A percentile compares a stretch with the other conserved stretches of the same genome.
These are phyloP conservation scores for Amphimedon queenslandica DNA, from an alignment of 37 sponge, comb jelly and placozoan genomes.

Conservation along the genomic window DNA sequence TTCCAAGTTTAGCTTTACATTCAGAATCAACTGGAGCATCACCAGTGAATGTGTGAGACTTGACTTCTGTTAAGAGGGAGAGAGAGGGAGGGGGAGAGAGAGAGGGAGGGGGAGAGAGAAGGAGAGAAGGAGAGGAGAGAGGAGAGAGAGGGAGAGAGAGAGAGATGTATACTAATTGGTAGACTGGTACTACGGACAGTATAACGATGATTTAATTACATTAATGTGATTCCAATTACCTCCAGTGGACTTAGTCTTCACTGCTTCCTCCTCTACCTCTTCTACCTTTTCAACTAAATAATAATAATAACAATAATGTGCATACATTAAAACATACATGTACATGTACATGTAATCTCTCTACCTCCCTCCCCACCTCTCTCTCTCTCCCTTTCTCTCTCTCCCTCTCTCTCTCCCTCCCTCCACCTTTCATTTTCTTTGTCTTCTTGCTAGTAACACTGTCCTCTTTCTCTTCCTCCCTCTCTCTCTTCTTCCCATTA, in stretches of 20 bases:
- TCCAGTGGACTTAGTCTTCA: slow-evolving; percentile 3
- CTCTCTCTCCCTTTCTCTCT: neutral
- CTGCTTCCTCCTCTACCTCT: slow-evolving; percentile 6
- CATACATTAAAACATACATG: too few species aligned
- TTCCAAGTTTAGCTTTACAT: slow-evolving; percentile 54
- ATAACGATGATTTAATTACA: too few species aligned
- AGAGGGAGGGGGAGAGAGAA: neutral
- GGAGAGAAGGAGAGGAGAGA: too few species aligned
- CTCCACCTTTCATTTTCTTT: neutral
- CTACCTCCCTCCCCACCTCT: neutral
- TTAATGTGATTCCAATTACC: too few species aligned
- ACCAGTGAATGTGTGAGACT: slow-evolving; percentile 19
- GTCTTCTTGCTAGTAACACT: neutral
- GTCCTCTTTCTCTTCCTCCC: too few species aligned
- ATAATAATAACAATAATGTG: too few species aligned
- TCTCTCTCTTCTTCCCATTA: too few species aligned
- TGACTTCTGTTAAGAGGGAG: neutral
- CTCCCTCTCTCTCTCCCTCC: slow-evolving; percentile 15
- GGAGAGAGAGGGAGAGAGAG: too few species aligned
- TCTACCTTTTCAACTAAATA: too few species aligned
- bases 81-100: neutral
- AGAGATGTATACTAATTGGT: too few species aligned
- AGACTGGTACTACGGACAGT: too few species aligned
- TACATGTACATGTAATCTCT: too few species aligned
- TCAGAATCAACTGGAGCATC: slow-evolving; percentile 61